Evolutionary conservation across 2,113 vertebrate species (phyloP).

Genomic region (Copsychus sechellarum): DNA sequence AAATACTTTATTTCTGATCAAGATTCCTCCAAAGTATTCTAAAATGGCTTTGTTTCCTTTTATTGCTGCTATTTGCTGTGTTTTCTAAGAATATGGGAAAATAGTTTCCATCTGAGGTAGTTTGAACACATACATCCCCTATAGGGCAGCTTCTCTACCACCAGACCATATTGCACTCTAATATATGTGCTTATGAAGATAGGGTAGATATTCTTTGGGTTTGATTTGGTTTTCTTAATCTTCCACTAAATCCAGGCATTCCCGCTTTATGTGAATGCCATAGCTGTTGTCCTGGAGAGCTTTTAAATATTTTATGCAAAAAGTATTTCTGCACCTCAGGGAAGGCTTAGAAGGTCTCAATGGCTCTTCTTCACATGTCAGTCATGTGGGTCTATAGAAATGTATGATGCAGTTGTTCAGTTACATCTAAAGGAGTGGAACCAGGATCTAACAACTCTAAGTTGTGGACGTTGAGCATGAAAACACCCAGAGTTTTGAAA

Average conservation of each 20-base stretch:
- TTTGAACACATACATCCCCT: not conserved
- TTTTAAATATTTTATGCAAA: not conserved
- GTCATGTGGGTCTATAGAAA: accelerated
- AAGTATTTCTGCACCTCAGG: not conserved
- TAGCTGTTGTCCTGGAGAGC: not conserved
- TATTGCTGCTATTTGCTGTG: not conserved
- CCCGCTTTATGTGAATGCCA: not conserved
- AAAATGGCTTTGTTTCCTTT: not conserved
- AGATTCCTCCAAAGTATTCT: not conserved
- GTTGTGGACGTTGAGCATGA: not conserved
- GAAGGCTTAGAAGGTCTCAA: not conserved
- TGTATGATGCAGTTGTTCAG: not conserved
- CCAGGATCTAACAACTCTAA: not conserved
- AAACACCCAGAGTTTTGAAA: not conserved
- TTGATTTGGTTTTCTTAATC: not conserved
- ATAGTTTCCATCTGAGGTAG: not conserved
- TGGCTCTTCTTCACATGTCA: not conserved
- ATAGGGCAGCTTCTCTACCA: not conserved
- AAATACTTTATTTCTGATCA: not conserved
- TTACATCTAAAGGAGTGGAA: not conserved
- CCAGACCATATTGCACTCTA: not conserved
- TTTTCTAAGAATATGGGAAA: not conserved
- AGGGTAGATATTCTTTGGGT: not conserved
- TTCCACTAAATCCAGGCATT: not conserved
- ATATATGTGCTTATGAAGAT: not conserved